Evolutionary conservation across 2,797 vertebrate species (phyloP), one percentile per base, ranked within the genome.

Genomic region (Tympanoctomys barrerae): DNA sequence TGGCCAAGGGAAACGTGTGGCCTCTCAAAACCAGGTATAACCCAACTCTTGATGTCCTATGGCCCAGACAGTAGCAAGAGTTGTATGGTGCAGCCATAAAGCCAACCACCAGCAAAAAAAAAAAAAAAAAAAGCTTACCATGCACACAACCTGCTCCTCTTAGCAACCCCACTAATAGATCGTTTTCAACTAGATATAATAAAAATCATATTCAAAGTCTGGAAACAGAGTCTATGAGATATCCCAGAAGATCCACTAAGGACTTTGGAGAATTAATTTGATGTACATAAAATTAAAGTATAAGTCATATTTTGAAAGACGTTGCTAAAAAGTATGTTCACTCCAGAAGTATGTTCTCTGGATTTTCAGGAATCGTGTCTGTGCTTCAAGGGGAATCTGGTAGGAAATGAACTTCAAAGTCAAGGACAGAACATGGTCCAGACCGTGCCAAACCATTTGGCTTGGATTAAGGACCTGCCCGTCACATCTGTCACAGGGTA

Each of bases 71-170:
- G 6, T 5, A 78, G 79, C 54, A 26, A 71, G 68, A 66, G 54
- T 61, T 62, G 49, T 46, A 66, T 21, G 33, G 52, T 31, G n/a
- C 46, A 52, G 61, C 68, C 13, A 9, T 8, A 39, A 86, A 59
- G 62, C 19, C 18, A 71, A 16, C 59, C 46, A 31, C 64, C 11
- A 64, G 57, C n/a, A n/a, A n/a, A 36, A 33, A 33, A 90, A 66
- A 52, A 62, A 54, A 36, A 33, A 33, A 90, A 66, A 52, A 62
- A 54, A 36, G 62, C 57, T 19, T 5, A 0, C 13, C 0, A 0
- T 52, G 0, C 0, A 0, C 1, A 22, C 73, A 19, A 0, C 19
- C 42, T 8, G 8, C 49, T 80, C 36, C 49, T 42, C 73, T 62
- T 21, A 18, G 80, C 39, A 82, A 19, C 28, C 64, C 80, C 46